Evolutionary conservation across 35 echinoderm and acorn worm species (phyloP).

Genomic region (Amphiura filiformis): DNA sequence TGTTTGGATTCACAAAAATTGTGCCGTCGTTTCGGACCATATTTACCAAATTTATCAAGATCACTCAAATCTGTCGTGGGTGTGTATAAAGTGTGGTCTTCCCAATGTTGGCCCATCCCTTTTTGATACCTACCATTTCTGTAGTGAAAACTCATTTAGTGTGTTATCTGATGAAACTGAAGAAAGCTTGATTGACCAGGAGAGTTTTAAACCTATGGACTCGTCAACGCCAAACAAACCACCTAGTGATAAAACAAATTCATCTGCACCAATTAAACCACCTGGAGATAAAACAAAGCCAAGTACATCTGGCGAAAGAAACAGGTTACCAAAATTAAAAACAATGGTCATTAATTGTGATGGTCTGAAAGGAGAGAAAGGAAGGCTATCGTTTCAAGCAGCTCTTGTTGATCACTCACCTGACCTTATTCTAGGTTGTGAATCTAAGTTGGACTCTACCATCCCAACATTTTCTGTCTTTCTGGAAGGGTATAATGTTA

Average conservation of each 20-base stretch:
- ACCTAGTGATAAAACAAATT: not conserved
- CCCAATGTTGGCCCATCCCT: conserved; percentile 5
- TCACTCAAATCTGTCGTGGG: conserved; percentile 9
- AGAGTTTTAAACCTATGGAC: not conserved
- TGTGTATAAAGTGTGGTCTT: conserved; percentile 18
- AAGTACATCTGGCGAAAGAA: not conserved
- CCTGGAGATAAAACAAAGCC: not conserved
- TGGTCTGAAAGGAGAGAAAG: not conserved
- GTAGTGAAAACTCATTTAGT: not conserved
- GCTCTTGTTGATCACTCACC: not conserved
- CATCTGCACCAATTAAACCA: not conserved
- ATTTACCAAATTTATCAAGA: conserved; percentile 1
- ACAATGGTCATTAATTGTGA: conserved; percentile 22
- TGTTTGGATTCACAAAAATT: conserved; percentile 21
- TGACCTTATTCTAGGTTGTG: conserved; percentile 17
- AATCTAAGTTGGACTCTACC: not conserved
- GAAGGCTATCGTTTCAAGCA: not conserved
- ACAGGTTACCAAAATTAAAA: not conserved
- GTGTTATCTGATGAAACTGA: not conserved
- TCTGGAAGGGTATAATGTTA: not conserved
- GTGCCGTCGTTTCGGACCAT: conserved; percentile 16
- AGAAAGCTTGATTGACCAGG: not conserved
- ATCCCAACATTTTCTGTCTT: not conserved
- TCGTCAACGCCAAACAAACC: conserved; percentile 13
- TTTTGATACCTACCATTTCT: conserved; percentile 1